Evolutionary conservation across 1,140 invertebrate species (phyloP), one percentile per base, ranked within the genome.

Genomic region (Drosophila sturtevanti): DNA sequence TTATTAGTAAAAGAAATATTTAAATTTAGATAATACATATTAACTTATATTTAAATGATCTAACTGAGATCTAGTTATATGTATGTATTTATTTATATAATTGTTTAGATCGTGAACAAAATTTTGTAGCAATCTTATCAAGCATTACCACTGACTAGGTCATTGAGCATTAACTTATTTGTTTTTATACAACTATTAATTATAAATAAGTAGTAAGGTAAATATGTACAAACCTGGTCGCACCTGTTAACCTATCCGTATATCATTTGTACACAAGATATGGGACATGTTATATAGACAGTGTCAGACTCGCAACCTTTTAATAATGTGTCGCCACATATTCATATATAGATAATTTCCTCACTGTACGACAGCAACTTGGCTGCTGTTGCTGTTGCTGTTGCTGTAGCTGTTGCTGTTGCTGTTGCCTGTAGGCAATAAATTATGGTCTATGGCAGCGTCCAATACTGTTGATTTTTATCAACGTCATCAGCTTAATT

Each of bases 401-500:
- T n/a, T n/a, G n/a, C 41, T 48, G 56, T 18, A 62, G 72, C n/a
- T n/a, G n/a, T n/a, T n/a, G n/a, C n/a, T n/a, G n/a, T 11, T 44
- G 68, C 68, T 31, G 70, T 44, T 48, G 41, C 41, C 41, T 48
- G 56, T 18, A 62, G 72, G 68, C 85, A 59, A 87, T 89, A 87
- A 87, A 87, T 87, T 84, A 89, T 89, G 64, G 66, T 48, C 62
- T 54, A 44, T 67, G 63, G 72, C 72, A 63, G 65, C 60, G 31
- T 55, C 38, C 51, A 54, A 70, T 77, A 79, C 62, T 77, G 84
- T 73, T 84, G 85, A 89, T 89, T 89, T 87, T 89, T 89, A 89
- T 89, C 85, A 85, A 89, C 86, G 78, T 89, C 86, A 89, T 90
- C 85, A 89, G 77, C 81, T 89, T 89, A 89, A 89, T 89, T 89